Percentiles rank a stretch among this genome's conserved stretches.
Conservation (phyloP, 2,888 invertebrate species). For the Trissolcus japonicus region DNA sequence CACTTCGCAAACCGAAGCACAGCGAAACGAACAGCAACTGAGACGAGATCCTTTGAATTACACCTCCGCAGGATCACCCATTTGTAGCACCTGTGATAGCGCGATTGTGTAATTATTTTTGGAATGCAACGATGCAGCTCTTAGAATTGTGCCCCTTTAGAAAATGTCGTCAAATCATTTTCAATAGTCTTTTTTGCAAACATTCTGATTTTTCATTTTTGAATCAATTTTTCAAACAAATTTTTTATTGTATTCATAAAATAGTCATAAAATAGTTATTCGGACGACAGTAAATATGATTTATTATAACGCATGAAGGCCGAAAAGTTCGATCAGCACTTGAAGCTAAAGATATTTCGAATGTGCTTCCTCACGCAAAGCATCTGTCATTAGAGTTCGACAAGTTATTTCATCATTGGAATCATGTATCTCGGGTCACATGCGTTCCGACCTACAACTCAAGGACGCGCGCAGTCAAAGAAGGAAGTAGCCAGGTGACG, state of each 20-base stretch:
- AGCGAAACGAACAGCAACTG: conserved; percentile 79
- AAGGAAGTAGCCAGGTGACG: conserved; percentile 31
- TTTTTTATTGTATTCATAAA: too few species aligned
- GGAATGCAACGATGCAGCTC: background rate
- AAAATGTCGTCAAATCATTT: conserved; percentile 13
- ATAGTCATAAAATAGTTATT: background rate
- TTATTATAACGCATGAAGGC: conserved; percentile 48
- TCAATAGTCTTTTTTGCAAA: too few species aligned
- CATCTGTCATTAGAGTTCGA: conserved; percentile 53
- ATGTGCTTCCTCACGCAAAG: conserved; percentile 52
- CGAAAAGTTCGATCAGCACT: conserved; percentile 28
- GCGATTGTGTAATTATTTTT: conserved; percentile 88
- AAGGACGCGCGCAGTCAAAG: conserved; percentile 49
- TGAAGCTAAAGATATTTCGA: conserved; percentile 44
- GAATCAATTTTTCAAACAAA: too few species aligned
- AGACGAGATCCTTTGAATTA: conserved; percentile 76
- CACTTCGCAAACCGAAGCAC: conserved; percentile 62
- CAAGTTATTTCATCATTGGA: conserved; percentile 51
- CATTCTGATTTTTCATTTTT: too few species aligned
- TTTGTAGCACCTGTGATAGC: conserved; percentile 91
- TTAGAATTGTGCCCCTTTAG: conserved; percentile 3
- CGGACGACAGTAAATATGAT: conserved; percentile 13
- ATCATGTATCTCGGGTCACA: conserved; percentile 45
- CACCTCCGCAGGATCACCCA: conserved; percentile 78
- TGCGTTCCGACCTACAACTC: conserved; percentile 36